A percentile compares a stretch with the other conserved stretches of the same genome.
Evolutionary conservation across 2,888 invertebrate genomes (phyloP).

Genomic region (Himalopsyche kuldschensis): DNA sequence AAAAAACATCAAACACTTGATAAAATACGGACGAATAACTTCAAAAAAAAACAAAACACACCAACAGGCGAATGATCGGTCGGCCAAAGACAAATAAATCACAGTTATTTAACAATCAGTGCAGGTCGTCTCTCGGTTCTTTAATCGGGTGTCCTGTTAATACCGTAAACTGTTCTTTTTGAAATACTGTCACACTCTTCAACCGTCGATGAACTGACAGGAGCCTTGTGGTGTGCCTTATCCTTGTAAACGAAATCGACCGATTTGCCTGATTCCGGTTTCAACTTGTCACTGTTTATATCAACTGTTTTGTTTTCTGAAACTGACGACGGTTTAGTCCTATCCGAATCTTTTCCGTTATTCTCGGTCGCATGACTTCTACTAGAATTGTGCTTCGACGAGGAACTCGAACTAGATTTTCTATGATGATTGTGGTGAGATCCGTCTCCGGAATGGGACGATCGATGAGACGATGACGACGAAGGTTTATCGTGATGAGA

Average conservation of each 20-base stretch:
- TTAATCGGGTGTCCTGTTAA: background rate
- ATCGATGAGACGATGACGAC: background rate
- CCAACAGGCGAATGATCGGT: background rate
- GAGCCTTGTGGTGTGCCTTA: background rate
- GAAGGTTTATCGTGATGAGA: conserved; percentile 15
- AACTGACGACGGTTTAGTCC: background rate
- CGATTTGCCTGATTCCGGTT: background rate
- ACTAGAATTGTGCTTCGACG: background rate
- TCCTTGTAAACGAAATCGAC: background rate
- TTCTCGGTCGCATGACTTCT: background rate
- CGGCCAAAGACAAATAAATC: background rate
- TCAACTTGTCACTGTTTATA: background rate
- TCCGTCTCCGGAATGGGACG: background rate
- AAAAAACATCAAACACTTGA: background rate
- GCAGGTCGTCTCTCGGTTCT: background rate
- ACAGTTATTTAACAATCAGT: background rate
- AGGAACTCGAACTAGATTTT: conserved; percentile 13
- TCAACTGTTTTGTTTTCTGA: background rate
- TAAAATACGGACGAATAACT: background rate
- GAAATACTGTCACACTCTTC: conserved; percentile 5
- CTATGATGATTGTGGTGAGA: background rate
- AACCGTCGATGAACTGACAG: background rate
- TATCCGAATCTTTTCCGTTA: background rate
- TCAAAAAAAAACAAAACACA: background rate
- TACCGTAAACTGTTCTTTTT: conserved; percentile 5